Evolutionary conservation across 2,797 vertebrate genomes (phyloP), one percentile per base, ranked within the genome.

Genomic region (Malacoraja senta): DNA sequence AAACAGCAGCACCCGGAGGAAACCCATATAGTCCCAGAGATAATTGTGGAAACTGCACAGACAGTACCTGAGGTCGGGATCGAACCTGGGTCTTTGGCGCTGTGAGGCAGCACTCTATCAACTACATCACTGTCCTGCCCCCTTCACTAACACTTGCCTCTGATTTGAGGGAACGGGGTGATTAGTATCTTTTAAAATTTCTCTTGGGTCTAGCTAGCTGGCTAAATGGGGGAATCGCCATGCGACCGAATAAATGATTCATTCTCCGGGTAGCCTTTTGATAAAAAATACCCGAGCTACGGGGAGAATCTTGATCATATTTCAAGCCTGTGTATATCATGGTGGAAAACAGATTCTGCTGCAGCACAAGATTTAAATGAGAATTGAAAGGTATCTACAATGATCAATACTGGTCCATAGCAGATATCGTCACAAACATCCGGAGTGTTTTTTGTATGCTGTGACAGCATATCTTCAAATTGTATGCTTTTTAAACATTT

Each of bases 401-500:
- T 19, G 15, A 21, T 68, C 61, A n/a, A 17, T 63, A 17, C 71
- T 21, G 68, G 63, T 68, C 29, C 63, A 32, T 88, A 88, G 24
- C 12, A 35, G 24, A 24, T 8, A 24, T 63, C 19, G 32, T 17
- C 12, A 74, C 26, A 74, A 91, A 92, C 15, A 53, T 74, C 71
- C 3, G 1, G 65, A 17, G 44, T 53, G 44, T 71, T 26, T 26
- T 38, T 71, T 91, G 21, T 53, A 1, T 65, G 84, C 38, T 74
- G 26, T 13, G 35, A 92, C 26, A 10, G 38, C 29, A 26, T 32
- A 44, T 9, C 44, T 53, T 53, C 71, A n/a, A 8, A 29, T 76
- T 92, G 71, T 76, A 26, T 38, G 53, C 10, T 74, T 53, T 76
- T 76, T n/a, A 76, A 92, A 92, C 24, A 72, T 74, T 74, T 92